These are phyloP conservation scores for Drosophila murphyi DNA, from an alignment of 1,140 invertebrate genomes.

Conservation along the genomic window DNA sequence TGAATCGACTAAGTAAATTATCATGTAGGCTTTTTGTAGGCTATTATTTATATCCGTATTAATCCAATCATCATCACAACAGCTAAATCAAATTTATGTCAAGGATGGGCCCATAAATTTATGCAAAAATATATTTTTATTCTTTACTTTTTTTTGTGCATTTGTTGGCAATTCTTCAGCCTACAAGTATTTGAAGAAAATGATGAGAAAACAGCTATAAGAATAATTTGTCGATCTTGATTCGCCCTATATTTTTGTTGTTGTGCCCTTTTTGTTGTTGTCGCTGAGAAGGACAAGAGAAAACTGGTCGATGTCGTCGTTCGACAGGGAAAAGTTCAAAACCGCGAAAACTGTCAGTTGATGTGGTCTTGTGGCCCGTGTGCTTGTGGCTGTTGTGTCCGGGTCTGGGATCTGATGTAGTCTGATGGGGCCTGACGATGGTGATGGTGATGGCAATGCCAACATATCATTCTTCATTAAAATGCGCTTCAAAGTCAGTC, in stretches of 20 bases:
- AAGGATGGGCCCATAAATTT: slow-evolving; percentile 45
- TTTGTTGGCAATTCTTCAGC: neutral
- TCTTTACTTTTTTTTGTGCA: neutral
- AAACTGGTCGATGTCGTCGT: slow-evolving; percentile 62
- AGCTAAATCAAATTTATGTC: slow-evolving; percentile 53
- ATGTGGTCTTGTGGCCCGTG: slow-evolving; percentile 52
- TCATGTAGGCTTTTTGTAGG: slow-evolving; percentile 24
- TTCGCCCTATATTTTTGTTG: slow-evolving; percentile 8
- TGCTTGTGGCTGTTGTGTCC: slow-evolving; percentile 26
- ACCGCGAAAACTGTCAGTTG: slow-evolving; percentile 79
- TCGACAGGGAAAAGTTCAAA: slow-evolving; percentile 63
- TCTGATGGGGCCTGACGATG: slow-evolving; percentile 42
- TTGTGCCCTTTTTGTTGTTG: slow-evolving; percentile 3
- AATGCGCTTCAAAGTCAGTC: slow-evolving; percentile 80
- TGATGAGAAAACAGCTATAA: slow-evolving; percentile 37
- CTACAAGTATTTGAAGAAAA: slow-evolving; percentile 15
- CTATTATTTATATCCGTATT: slow-evolving; percentile 27
- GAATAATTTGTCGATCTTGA: slow-evolving; percentile 42
- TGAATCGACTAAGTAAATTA: slow-evolving; percentile 20
- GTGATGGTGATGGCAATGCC: slow-evolving; percentile 61
- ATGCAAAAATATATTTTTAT: slow-evolving; percentile 44
- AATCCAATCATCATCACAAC: slow-evolving; percentile 41
- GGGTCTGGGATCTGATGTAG: slow-evolving; percentile 17
- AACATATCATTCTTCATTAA: slow-evolving; percentile 83
- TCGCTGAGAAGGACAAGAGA: slow-evolving; percentile 7